phyloP scores from a whole-genome alignment of 2,113 vertebrate genomes.

The Mesoclemmys tuberculata region DNA sequence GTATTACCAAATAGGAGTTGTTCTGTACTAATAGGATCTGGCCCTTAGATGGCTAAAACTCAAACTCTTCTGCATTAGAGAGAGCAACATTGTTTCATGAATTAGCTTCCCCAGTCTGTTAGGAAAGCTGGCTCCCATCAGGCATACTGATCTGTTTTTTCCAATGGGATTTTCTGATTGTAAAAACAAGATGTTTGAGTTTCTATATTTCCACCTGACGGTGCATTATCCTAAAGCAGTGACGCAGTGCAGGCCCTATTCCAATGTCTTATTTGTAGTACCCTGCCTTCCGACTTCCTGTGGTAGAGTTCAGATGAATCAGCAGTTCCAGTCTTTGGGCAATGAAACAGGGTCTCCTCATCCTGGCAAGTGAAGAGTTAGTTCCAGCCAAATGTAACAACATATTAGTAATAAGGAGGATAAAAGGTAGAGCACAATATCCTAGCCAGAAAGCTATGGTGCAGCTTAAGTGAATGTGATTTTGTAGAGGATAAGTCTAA shows the following conservation, averaged over 20 bases:
- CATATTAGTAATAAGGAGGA: background rate
- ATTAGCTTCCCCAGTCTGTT: background rate
- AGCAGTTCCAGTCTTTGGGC: background rate
- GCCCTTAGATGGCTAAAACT: background rate
- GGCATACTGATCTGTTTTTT: background rate
- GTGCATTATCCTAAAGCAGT: accelerated
- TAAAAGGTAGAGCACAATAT: accelerated
- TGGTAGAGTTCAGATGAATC: background rate
- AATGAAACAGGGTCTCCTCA: background rate
- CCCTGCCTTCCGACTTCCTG: background rate
- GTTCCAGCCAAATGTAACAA: background rate
- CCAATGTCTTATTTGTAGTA: background rate
- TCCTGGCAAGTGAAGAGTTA: background rate
- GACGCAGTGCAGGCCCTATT: background rate
- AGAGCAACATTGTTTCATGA: constrained; percentile 21
- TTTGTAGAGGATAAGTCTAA: background rate
- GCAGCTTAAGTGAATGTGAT: accelerated
- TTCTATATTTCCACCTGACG: background rate
- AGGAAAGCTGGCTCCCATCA: background rate
- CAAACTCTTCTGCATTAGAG: background rate
- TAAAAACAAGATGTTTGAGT: background rate
- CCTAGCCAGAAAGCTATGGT: background rate
- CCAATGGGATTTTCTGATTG: background rate
- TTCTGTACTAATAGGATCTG: background rate
- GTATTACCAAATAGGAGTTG: background rate